phyloP scores from a whole-genome alignment of 2,888 invertebrate genomes.

The Amphimallon solstitiale region DNA sequence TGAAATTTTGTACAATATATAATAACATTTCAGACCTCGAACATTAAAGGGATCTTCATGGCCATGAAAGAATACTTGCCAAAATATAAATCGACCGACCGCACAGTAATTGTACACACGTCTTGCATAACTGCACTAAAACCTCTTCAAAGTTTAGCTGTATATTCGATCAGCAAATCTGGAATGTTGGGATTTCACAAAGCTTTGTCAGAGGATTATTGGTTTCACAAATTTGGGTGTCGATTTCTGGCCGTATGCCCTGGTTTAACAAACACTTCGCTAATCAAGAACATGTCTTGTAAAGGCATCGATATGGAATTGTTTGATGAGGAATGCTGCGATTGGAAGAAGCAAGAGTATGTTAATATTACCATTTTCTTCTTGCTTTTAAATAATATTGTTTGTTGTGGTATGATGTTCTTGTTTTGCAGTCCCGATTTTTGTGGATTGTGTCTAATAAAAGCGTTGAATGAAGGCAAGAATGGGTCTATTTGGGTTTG shows the following conservation, averaged over 20 bases:
- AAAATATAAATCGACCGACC: slow-evolving; percentile 3
- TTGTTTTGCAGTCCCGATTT: not conserved
- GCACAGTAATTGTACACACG: slow-evolving; percentile 29
- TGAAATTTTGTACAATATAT: not conserved
- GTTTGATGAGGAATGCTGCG: slow-evolving; percentile 32
- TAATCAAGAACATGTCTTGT: not conserved
- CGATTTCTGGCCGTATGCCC: slow-evolving; percentile 32
- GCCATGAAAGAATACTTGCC: slow-evolving; percentile 35
- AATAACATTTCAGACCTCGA: not conserved
- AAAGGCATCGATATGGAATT: slow-evolving; percentile 33
- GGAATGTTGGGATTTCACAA: slow-evolving; percentile 29
- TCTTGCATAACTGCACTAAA: slow-evolving; percentile 24
- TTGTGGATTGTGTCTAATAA: slow-evolving; percentile 26
- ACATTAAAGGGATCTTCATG: not conserved
- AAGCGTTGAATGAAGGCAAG: slow-evolving; percentile 16
- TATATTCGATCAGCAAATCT: slow-evolving; percentile 27
- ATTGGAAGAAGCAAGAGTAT: slow-evolving; percentile 11
- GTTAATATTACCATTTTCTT: not conserved
- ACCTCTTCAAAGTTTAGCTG: slow-evolving; percentile 30
- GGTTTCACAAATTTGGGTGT: not conserved
- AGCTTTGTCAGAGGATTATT: slow-evolving; percentile 15
- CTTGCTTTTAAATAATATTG: not conserved
- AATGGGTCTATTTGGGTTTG: slow-evolving; percentile 38
- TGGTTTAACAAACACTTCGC: slow-evolving; percentile 7
- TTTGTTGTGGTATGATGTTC: not conserved